Evolutionary conservation across 2,888 invertebrate species (phyloP).

Genomic region (Capitulum mitella): DNA sequence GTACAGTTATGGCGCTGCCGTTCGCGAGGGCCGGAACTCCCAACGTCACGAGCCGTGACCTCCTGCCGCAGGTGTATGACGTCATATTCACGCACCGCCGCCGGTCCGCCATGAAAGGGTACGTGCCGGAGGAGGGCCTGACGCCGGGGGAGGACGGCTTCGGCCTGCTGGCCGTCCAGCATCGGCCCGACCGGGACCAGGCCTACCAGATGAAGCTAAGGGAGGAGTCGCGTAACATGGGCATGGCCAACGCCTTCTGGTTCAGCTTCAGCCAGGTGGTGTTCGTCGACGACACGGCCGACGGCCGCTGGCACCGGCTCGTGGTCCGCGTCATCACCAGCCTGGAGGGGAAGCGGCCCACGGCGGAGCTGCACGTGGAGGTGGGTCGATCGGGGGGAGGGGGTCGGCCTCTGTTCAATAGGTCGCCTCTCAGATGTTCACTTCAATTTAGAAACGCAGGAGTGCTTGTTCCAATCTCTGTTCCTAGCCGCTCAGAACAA

Average conservation of each 20-base stretch:
- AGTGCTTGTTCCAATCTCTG: no score
- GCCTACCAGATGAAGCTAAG: not conserved
- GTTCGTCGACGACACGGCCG: not conserved
- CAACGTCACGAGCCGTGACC: no score
- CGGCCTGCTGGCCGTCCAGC: not conserved
- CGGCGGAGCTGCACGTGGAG: not conserved
- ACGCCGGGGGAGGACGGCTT: not conserved
- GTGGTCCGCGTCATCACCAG: not conserved
- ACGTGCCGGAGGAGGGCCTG: not conserved
- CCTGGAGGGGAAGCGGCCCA: not conserved
- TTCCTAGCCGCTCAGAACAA: no score
- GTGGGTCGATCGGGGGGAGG: no score
- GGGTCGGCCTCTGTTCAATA: no score
- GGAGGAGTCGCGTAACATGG: not conserved
- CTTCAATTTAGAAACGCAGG: no score
- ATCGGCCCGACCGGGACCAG: not conserved
- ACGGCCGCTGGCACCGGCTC: not conserved
- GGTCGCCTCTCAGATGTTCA: no score
- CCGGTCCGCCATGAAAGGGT: not conserved
- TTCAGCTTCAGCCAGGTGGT: not conserved
- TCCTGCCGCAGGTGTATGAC: constrained; percentile 2
- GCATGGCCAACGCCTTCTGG: not conserved
- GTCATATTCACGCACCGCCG: constrained; percentile 6
- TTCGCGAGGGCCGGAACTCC: not conserved
- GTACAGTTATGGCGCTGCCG: no score